These are phyloP conservation scores for Bacillus rossius DNA, from an alignment of 1,140 invertebrate species.

Conservation along the genomic window DNA sequence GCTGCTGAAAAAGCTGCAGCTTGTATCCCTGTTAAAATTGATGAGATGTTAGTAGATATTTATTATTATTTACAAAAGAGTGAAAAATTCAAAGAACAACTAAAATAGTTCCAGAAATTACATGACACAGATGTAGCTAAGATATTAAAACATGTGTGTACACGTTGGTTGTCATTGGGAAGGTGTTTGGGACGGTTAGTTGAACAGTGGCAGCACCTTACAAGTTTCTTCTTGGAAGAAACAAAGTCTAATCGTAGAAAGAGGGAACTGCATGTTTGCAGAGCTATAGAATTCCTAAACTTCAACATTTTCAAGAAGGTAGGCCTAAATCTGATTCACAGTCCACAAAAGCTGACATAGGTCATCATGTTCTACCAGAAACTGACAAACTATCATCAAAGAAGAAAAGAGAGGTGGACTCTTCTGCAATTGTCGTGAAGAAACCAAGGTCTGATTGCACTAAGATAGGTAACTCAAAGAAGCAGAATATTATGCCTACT, in stretches of 20 bases:
- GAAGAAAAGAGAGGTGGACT: background rate
- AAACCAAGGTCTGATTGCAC: background rate
- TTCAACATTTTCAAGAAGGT: too few relatives aligned
- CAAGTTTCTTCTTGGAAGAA: background rate
- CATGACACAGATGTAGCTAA: background rate
- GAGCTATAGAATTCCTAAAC: background rate
- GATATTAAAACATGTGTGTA: slow-evolving; percentile 1
- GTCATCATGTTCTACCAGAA: background rate
- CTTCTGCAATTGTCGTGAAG: too few relatives aligned
- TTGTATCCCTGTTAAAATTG: background rate
- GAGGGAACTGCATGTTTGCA: background rate
- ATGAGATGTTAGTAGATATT: slow-evolving; percentile 1
- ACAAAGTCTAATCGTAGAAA: background rate
- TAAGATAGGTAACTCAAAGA: background rate
- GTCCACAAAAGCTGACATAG: background rate
- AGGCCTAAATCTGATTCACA: background rate
- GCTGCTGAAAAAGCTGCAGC: background rate
- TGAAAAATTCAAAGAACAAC: background rate
- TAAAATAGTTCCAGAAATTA: background rate
- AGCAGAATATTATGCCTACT: too few relatives aligned
- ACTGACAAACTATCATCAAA: background rate
- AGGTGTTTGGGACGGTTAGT: background rate
- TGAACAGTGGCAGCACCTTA: background rate
- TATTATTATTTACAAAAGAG: background rate
- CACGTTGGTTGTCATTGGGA: background rate